phyloP scores from a whole-genome alignment of 2,113 vertebrate genomes.

The rabbit (Oryctolagus cuniculus) region DNA sequence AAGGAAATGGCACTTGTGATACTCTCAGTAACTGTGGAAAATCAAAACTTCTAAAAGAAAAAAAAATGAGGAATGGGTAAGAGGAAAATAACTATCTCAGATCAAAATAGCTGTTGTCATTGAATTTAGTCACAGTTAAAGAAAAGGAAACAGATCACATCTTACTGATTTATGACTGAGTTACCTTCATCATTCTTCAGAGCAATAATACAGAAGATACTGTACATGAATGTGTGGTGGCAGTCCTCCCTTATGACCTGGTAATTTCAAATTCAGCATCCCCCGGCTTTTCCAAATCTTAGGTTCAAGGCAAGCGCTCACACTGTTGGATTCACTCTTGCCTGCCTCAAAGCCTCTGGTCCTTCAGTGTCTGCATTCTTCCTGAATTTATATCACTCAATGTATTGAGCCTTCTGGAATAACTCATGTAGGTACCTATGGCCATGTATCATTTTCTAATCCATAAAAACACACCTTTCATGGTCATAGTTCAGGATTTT shows the following conservation, averaged over 20 bases:
- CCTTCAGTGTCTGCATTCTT: neutral
- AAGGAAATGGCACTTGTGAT: conserved; percentile 52
- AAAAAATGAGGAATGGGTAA: neutral
- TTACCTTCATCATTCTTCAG: neutral
- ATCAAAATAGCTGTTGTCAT: conserved; percentile 12
- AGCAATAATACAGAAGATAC: neutral
- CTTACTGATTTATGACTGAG: neutral
- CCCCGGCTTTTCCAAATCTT: neutral
- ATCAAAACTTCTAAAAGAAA: conserved; percentile 36
- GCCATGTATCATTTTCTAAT: neutral
- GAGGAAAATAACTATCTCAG: neutral
- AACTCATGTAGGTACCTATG: neutral
- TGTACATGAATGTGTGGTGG: neutral
- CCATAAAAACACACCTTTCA: neutral
- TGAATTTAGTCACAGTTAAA: conserved; percentile 35
- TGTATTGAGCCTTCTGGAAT: neutral
- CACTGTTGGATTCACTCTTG: neutral
- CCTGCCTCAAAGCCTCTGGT: neutral
- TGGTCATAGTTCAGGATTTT: neutral
- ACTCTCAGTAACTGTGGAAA: conserved; percentile 28
- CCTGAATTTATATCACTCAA: neutral
- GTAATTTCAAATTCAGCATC: neutral
- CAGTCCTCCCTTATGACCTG: neutral
- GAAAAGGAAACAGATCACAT: neutral
- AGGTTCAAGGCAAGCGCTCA: neutral